Base-by-base conservation (phyloP, 1,140 invertebrate genomes). In the Papilio aristodemus region DNA sequence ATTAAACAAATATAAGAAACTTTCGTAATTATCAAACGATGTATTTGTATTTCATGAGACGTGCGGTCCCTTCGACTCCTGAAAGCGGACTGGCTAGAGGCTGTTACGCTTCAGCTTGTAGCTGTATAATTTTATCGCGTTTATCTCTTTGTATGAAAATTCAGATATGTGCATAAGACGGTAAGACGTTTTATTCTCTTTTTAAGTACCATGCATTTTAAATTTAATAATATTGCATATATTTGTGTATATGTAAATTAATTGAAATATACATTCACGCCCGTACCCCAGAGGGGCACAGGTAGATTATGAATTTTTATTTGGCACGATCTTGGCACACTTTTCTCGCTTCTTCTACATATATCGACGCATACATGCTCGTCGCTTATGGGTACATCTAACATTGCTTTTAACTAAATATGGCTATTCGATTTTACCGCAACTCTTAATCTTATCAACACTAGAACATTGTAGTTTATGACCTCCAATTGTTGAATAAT, bases 1-100 rank as follows among this genome's bases (percentile, higher is more conserved):
- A 22, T 38, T 1, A 59, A 64, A 43, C 7, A 27, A 46, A 64
- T 43, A 5, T 13, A n/a, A n/a, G n/a, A 43, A 50, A 66, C 63
- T 66, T 66, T 66, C 63, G 63, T 32, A 46, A 66, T 17, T 41
- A 41, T 17, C 39, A 6, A 13, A 14, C 39, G 39, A 46, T 66
- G 14, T 39, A 11, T 46, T 46, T 2, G 41, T 6, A 14, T 27
- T 7, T 11, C 1, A 50, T 19, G 63, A 50, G 25, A 50, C 63
- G 63, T 50, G 63, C 41, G 39, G 8, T 66, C 41, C 13, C 41
- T 27, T 46, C 39, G 22, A 66, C 22, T 46, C 41, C 63, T 66
- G 63, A 66, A 66, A 14, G 19, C n/a, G 50, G 41, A 66, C 63
- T 66, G 63, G 41, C 39, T 32, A 50, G 63, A 66, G 17, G 32